Conservation (phyloP, 2,888 invertebrate species). For the Cerastis leucographa region DNA sequence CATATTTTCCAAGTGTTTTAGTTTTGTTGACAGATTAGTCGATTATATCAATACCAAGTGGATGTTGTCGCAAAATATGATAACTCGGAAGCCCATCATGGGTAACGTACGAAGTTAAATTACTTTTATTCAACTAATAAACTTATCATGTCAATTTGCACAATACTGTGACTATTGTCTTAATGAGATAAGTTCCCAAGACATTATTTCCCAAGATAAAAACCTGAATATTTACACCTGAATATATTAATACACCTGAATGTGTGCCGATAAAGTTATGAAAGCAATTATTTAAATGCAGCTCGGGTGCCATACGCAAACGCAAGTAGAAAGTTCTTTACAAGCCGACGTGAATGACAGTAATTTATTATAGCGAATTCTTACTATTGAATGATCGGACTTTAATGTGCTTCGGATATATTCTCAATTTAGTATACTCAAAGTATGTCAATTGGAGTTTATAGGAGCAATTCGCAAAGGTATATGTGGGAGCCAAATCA, state of each 20-base stretch:
- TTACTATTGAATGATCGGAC: constrained; percentile 51
- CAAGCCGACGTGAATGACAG: constrained; percentile 75
- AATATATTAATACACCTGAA: constrained; percentile 30
- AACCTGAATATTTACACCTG: too few species aligned
- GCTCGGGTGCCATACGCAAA: constrained; percentile 48
- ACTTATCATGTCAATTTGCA: constrained; percentile 13
- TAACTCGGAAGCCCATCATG: not conserved
- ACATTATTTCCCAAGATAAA: constrained; percentile 18
- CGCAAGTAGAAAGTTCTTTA: constrained; percentile 82
- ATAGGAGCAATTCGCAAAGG: constrained; percentile 9
- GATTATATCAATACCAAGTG: not conserved
- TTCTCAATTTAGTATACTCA: constrained; percentile 33
- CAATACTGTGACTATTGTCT: not conserved
- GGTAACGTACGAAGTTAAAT: not conserved
- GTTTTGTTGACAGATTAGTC: not conserved
- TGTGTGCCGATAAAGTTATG: constrained; percentile 54
- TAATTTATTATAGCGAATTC: constrained; percentile 73
- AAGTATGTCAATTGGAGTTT: constrained; percentile 31
- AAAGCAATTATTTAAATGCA: constrained; percentile 60
- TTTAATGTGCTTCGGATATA: constrained; percentile 54
- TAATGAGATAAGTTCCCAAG: not conserved
- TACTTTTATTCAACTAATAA: not conserved
- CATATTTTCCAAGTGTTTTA: not conserved
- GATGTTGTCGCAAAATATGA: not conserved
- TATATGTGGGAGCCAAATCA: not conserved